Percentiles rank a stretch among this genome's conserved stretches.
Conservation (phyloP, 2,797 vertebrate species). For the Danio aesculapii region DNA sequence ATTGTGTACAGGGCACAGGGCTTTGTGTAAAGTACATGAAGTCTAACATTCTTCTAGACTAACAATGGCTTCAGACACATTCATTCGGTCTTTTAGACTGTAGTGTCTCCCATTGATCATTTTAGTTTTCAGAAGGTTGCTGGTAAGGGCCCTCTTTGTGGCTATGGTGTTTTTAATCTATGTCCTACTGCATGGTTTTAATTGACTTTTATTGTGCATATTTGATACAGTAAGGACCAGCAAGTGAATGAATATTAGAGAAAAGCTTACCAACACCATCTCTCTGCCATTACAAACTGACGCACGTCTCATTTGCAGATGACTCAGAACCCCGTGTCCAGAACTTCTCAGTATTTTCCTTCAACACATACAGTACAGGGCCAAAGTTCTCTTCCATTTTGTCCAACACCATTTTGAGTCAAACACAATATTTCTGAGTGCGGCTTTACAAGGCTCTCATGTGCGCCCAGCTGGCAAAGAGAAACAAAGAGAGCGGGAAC, state of each 20-base stretch:
- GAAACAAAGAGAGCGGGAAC: slow-evolving; percentile 63
- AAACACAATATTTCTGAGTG: slow-evolving; percentile 67
- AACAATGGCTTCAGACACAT: no score
- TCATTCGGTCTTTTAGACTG: no score
- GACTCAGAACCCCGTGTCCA: slow-evolving; percentile 53
- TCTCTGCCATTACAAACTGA: slow-evolving; percentile 52
- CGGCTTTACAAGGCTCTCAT: slow-evolving; percentile 65
- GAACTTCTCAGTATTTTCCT: slow-evolving; percentile 50
- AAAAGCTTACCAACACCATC: slow-evolving; percentile 45
- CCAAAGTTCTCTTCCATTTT: slow-evolving; percentile 55
- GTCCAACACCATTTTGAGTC: slow-evolving; percentile 54
- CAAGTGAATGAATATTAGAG: slow-evolving; percentile 34
- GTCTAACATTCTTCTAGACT: no score
- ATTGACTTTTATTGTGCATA: neutral
- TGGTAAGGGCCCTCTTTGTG: no score
- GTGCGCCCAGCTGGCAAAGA: slow-evolving; percentile 67
- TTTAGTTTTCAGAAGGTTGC: no score
- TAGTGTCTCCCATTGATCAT: no score
- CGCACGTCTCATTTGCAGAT: slow-evolving; percentile 57
- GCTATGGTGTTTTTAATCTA: no score
- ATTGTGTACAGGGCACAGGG: no score
- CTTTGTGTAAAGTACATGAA: no score
- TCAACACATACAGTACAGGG: slow-evolving; percentile 50
- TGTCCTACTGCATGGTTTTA: neutral
- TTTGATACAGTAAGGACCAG: slow-evolving; percentile 46